Percentiles rank a stretch among this genome's conserved stretches.
phyloP scores from a whole-genome alignment of 2,888 invertebrate species.

The Clusia tigrina region DNA sequence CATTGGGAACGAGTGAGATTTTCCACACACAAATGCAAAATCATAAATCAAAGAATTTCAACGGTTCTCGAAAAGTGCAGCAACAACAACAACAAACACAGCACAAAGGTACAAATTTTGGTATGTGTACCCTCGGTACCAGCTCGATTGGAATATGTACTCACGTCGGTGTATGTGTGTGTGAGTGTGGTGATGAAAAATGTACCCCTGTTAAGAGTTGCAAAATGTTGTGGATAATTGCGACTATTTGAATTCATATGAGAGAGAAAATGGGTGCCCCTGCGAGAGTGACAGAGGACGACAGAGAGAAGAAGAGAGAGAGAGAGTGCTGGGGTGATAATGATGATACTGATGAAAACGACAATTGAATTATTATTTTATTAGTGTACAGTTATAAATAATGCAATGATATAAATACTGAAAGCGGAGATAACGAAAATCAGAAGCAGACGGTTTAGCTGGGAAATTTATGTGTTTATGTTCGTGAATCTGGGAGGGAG shows the following conservation, averaged over 20 bases:
- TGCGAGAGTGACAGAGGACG: no score
- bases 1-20: background rate
- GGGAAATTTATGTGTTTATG: no score
- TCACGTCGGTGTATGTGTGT: no score
- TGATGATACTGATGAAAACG: background rate
- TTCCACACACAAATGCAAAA: slow-evolving; percentile 20
- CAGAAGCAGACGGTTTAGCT: no score
- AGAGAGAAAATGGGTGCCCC: no score
- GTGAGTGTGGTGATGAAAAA: slow-evolving; percentile 11
- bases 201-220: slow-evolving; percentile 16
- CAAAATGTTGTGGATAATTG: slow-evolving; percentile 20
- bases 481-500: no score
- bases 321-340: slow-evolving; percentile 21
- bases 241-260: slow-evolving; percentile 13
- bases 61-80: slow-evolving; percentile 46
- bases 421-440: no score
- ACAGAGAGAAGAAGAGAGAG: no score
- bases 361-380: slow-evolving; percentile 1
- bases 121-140: no score
- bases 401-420: background rate
- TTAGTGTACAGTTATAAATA: background rate
- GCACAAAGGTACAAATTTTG: no score
- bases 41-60: slow-evolving; percentile 41
- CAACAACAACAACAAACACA: background rate
- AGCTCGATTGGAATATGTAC: no score